A percentile compares a stretch with the other conserved stretches of the same genome.
Evolutionary conservation across 2,888 invertebrate species (phyloP).

Genomic region (Lamellibrachia satsuma): DNA sequence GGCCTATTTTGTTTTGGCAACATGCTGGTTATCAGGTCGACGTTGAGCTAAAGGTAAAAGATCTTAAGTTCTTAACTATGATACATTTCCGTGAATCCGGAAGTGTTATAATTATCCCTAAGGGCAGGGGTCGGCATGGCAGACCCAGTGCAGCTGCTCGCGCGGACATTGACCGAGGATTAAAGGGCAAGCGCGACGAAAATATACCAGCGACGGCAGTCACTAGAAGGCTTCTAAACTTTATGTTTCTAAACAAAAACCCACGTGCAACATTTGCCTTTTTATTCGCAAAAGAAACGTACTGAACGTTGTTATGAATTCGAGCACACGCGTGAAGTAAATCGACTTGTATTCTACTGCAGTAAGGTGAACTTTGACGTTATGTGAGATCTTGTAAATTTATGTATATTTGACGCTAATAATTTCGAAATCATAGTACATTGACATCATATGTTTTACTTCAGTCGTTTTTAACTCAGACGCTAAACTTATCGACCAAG

Average conservation of each 20-base stretch:
- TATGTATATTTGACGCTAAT: background rate
- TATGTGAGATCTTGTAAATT: background rate
- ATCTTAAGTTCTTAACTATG: background rate
- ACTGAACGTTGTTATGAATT: background rate
- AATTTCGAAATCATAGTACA: background rate
- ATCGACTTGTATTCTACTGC: background rate
- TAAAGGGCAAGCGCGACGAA: background rate
- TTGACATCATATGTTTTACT: background rate
- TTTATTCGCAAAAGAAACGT: background rate
- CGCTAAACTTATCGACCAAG: background rate
- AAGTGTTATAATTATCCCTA: constrained; percentile 6
- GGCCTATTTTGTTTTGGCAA: no score
- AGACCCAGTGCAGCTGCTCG: background rate
- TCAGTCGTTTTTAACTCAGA: background rate
- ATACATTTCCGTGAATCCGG: background rate
- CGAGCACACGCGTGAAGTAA: background rate
- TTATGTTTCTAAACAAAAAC: background rate
- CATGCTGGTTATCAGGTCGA: no score
- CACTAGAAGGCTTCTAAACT: background rate
- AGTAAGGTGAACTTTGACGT: background rate
- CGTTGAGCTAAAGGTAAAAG: no score
- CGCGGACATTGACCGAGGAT: background rate
- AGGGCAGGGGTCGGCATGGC: background rate
- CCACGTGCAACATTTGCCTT: background rate
- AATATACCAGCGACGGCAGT: background rate